Conservation (phyloP, 1,140 invertebrate genomes). For the Trichomalopsis sarcophagae region DNA sequence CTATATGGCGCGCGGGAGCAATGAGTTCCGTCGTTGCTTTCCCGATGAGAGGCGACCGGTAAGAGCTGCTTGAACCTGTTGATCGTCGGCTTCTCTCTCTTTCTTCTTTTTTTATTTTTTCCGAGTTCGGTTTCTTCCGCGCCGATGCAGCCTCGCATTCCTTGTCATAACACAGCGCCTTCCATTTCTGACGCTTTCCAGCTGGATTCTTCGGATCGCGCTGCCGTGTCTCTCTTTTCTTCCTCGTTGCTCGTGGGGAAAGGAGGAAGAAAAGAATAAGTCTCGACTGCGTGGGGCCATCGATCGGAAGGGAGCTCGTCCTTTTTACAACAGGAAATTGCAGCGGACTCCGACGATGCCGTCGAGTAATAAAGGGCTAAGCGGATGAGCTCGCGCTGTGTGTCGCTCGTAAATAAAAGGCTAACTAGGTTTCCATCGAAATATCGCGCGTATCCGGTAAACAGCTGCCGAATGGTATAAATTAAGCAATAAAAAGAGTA, state of each 20-base stretch:
- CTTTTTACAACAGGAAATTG: too few relatives aligned
- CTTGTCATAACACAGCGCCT: background rate
- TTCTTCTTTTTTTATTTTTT: background rate
- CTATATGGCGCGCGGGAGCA: slow-evolving; percentile 42
- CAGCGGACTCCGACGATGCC: too few relatives aligned
- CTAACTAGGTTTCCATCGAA: background rate
- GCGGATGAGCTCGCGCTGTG: background rate
- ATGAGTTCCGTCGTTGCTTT: slow-evolving; percentile 48
- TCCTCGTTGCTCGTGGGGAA: too few relatives aligned
- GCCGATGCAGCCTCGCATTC: background rate
- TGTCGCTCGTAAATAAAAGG: background rate
- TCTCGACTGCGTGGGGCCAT: background rate
- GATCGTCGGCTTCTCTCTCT: background rate
- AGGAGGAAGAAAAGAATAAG: too few relatives aligned
- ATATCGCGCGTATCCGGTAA: background rate
- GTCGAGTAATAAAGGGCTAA: too few relatives aligned
- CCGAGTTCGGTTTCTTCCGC: background rate
- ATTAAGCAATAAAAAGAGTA: background rate
- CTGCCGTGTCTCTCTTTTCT: background rate
- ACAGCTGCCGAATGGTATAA: background rate
- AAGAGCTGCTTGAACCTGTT: slow-evolving; percentile 35
- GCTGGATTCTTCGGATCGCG: background rate
- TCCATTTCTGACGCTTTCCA: background rate
- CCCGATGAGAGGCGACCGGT: background rate
- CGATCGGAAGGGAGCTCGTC: too few relatives aligned